Base-by-base conservation (phyloP, 2,888 invertebrate species). In the Archaeoteleia sp. region DNA sequence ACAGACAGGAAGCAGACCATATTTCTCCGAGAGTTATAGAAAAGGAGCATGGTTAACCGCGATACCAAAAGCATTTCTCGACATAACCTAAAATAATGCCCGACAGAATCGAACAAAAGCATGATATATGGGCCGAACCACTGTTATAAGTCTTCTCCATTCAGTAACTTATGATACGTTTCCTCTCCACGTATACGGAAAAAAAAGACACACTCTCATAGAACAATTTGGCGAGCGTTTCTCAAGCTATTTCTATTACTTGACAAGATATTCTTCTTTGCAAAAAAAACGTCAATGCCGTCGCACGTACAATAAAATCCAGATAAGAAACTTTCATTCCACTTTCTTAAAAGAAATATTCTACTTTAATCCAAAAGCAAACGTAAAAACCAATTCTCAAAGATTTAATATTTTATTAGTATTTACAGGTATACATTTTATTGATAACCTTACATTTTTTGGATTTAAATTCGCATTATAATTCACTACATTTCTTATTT, bases 31-130 rank as follows among this genome's bases (percentile, higher is more conserved):
- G 65, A 71, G 72, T 72, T 55, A 70, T 67, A 65, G 71, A 68
- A 70, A 66, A 74, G 69, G 34, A 48, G 71, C 54, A 70, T 67
- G 77, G 76, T 74, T 75, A 79, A 75, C 78, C 80, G 76, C 80
- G 77, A 75, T 76, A 71, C 75, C 78, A 73, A 79, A 78, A 82
- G 78, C 78, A 78, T 82, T 82, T 81, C 80, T 77, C 75, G 79
- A 82, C 78, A 77, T 75, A 79, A 82, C 78, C 81, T 83, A 81
- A 84, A 83, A 85, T 84, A 84, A 84, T 83, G 80, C 82, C 78
- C 80, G 78, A 81, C 80, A 72, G 78, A 83, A 85, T 85, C 85
- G 85, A 84, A 85, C 84, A 85, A 85, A 83, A 83, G 85, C 78
- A 80, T 85, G 85, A 85, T 83, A 81, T 85, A 84, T 83, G 76